These are phyloP conservation scores for Cochlearius cochlearius DNA, from an alignment of 2,113 vertebrate species.

Conservation along the genomic window DNA sequence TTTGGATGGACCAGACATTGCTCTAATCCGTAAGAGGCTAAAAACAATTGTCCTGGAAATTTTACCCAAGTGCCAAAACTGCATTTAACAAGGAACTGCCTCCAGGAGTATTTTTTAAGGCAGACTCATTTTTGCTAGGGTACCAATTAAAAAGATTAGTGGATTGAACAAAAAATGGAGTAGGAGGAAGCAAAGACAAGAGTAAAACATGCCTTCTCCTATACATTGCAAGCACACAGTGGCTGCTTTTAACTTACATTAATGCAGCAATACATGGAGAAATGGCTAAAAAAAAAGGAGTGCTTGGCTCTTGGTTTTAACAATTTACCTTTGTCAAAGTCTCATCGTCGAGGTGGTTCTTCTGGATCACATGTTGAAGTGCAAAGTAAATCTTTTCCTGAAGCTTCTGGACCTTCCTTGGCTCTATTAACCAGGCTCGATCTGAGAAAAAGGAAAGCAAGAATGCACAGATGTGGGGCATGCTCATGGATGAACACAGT, in stretches of 20 bases:
- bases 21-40: neutral
- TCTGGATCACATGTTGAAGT: conserved; percentile 99
- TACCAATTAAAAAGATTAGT: neutral
- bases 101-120: neutral
- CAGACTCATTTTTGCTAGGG: neutral
- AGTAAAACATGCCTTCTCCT: neutral
- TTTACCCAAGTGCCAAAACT: neutral
- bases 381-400: conserved; percentile 99
- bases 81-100: neutral
- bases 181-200: neutral
- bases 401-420: conserved; percentile 97
- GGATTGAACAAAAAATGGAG: neutral
- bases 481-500: neutral
- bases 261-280: neutral
- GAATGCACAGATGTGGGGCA: neutral
- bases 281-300: neutral
- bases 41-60: neutral
- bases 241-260: neutral
- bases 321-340: conserved; percentile 89
- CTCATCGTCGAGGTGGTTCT: conserved; percentile 98
- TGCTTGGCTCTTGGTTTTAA: neutral
- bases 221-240: accelerated
- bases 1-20: neutral
- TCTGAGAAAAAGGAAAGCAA: conserved; percentile 72
- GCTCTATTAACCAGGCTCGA: conserved; percentile 98